Conservation (phyloP, 2,113 vertebrate genomes). For the Microcebus tavaratra region DNA sequence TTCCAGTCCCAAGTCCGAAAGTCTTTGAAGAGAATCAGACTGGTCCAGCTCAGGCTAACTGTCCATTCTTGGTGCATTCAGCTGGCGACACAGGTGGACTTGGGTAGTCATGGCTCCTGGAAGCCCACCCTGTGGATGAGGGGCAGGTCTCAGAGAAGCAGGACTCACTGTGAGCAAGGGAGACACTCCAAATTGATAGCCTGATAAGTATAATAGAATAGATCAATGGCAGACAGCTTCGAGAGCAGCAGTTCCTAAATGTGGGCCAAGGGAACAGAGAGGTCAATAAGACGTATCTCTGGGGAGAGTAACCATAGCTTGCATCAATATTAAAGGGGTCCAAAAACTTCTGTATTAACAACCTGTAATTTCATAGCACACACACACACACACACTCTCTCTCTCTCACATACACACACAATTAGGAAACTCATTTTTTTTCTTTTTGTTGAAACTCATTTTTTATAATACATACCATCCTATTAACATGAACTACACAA, state of each 20-base stretch:
- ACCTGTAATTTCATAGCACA: not conserved
- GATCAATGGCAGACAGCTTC: not conserved
- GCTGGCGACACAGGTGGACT: not conserved
- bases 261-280: not conserved
- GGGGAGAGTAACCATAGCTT: not conserved
- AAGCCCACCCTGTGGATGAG: not conserved
- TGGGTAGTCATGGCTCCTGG: not conserved
- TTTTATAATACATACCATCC: not conserved
- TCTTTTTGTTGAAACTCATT: not conserved
- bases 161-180: not conserved
- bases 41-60: not conserved
- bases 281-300: not conserved
- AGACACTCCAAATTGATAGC: not conserved
- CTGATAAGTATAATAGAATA: not conserved
- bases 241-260: not conserved
- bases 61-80: not conserved
- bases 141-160: not conserved
- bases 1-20: not conserved
- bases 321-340: not conserved
- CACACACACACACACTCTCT: fast-evolving
- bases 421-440: not conserved
- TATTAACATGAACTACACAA: not conserved
- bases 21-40: not conserved
- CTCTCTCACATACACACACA: not conserved
- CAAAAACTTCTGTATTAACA: not conserved